Base-by-base conservation (phyloP, 1,140 invertebrate species). In the Leguminivora glycinivorella region DNA sequence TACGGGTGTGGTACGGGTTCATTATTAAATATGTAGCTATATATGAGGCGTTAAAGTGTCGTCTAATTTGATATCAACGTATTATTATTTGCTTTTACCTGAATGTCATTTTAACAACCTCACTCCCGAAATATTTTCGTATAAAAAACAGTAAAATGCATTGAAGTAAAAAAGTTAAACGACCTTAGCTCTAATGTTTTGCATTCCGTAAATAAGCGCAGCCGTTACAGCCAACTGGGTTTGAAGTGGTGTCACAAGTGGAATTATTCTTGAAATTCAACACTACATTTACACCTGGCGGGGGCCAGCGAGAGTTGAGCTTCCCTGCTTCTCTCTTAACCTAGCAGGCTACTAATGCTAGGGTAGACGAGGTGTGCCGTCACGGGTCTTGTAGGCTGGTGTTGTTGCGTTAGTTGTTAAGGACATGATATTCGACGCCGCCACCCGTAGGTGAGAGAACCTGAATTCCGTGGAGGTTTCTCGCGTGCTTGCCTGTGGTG, bases 251-350 rank as follows among this genome's bases (percentile, higher is more conserved):
- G 73, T 75, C 76, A 74, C 72, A 56, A 71, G 72, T 79, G 75
- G 69, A 79, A 77, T 82, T 80, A 80, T 77, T 77, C 73, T 74
- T 73, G 73, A 77, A 82, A 82, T 80, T 80, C 75, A 78, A 80
- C 75, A 77, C 78, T 80, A 75, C 72, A 71, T 73, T 80, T 76
- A 78, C 78, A 80, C 72, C 75, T 79, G 66, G 58, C 6, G 17
- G n/a, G n/a, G 26, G 6, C 78, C 58, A 73, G 24, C 70, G 34
- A 26, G 43, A 1, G 0, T 40, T 60, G 76, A 71, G n/a, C 76
- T 71, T 4, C 60, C 71, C 9, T 38, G 47, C 43, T 3, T 4
- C 71, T 19, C 14, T 14, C 5, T 31, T 17, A 6, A 12, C 14
- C 7, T 52, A 12, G 17, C 24, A 24, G 10, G 34, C 17, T 38